Base-by-base conservation (phyloP, 2,888 invertebrate species). In the Apamea monoglypha region DNA sequence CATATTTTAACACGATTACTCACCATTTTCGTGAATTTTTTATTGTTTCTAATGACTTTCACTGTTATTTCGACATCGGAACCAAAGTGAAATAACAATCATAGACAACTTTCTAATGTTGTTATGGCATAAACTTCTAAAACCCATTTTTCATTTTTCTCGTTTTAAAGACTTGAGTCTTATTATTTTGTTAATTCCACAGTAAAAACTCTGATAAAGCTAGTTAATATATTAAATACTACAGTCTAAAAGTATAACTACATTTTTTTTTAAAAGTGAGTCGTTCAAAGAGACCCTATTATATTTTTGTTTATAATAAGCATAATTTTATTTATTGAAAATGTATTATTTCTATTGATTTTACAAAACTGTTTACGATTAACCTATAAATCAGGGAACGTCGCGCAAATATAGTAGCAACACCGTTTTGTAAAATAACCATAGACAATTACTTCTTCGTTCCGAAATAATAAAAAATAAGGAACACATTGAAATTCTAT, bases 61-160 rank as follows among this genome's bases (percentile, higher is more conserved):
- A 95, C 96, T 96, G 95, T 95, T 96, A 96, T 96, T 96, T 96
- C 96, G 94, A 96, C 96, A 97, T 97, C 95, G 92, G 94, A 95
- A 94, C 94, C 94, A 94, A 94, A 96, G 95, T 95, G 95, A 96
- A 96, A 95, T 94, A 95, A 95, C 94, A 95, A 93, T 90, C 95
- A 95, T 92, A 95, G 95, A 95, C 92, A 93, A 92, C 86, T 87
- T 86, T 87, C 82, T 82, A 82, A 89, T 84, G 84, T 86, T 80
- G 82, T 74, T 64, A 63, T 29, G 6, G 32, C 71, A 64, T 68
- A 73, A 70, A 74, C 63, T 74, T 56, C 18, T 69, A 67, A 69
- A 80, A 61, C 59, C 85, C 66, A 64, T 29, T 25, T 40, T 25
- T 7, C 0, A 2, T 59, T 18, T 47, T 53, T 66, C 7, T 40